These are phyloP conservation scores for Lepidurus apus DNA, from an alignment of 1,140 invertebrate genomes.

Conservation along the genomic window DNA sequence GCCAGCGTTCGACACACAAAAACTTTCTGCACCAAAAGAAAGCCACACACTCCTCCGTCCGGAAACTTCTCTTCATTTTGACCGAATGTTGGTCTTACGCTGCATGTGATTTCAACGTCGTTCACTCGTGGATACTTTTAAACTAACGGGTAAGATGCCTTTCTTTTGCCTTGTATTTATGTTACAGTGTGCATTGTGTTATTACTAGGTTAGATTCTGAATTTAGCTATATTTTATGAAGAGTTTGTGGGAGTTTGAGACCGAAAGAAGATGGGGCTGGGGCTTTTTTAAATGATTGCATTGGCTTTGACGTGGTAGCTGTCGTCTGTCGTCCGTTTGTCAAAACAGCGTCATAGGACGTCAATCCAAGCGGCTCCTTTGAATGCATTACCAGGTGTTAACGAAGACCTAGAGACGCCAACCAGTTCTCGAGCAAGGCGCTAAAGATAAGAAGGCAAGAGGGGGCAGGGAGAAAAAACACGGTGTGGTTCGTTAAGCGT, in stretches of 20 bases:
- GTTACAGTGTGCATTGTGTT: neutral
- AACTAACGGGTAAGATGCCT: neutral
- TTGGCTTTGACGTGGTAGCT: neutral
- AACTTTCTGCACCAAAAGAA: no score
- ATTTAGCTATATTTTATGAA: no score
- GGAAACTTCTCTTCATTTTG: neutral
- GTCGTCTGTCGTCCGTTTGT: slow-evolving; percentile 4
- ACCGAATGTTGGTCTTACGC: neutral
- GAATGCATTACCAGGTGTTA: neutral
- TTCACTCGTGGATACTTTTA: neutral
- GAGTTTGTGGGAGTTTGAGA: no score
- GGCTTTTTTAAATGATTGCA: neutral
- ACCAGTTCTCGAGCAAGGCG: neutral
- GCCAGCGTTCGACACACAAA: no score
- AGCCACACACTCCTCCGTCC: neutral
- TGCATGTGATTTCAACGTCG: neutral
- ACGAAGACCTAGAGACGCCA: neutral
- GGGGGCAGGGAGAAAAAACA: neutral
- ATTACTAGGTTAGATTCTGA: neutral
- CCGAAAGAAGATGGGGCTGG: no score
- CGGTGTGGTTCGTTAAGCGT: neutral
- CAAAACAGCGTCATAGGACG: slow-evolving; percentile 6
- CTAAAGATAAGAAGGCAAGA: slow-evolving; percentile 3
- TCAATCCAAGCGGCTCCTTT: neutral
- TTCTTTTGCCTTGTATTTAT: neutral